Evolutionary conservation across 2,888 invertebrate genomes (phyloP).

Genomic region (Cinara cedri): DNA sequence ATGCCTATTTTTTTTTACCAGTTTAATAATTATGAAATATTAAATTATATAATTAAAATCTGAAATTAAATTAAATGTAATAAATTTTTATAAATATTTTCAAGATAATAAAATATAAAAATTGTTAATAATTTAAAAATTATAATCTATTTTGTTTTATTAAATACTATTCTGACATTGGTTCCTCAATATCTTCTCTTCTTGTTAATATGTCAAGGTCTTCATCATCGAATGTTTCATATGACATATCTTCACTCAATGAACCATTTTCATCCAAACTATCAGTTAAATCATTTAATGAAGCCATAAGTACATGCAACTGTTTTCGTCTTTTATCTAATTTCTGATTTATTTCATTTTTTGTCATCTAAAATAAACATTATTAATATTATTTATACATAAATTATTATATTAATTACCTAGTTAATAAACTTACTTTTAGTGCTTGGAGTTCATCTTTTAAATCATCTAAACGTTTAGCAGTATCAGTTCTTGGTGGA

Average conservation of each 20-base stretch:
- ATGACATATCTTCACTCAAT: conserved; percentile 66
- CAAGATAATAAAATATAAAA: neutral
- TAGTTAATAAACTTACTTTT: conserved; percentile 62
- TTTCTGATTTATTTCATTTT: conserved; percentile 76
- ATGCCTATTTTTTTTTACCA: neutral
- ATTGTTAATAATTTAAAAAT: conserved; percentile 1
- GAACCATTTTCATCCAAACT: conserved; percentile 77
- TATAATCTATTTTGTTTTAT: neutral
- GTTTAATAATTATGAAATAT: neutral
- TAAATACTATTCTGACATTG: conserved; percentile 45
- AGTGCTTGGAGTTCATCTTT: conserved; percentile 76
- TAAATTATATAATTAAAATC: neutral
- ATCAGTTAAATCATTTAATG: conserved; percentile 83
- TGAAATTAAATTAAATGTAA: neutral
- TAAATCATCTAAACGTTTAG: conserved; percentile 71
- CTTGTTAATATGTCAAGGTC: conserved; percentile 61
- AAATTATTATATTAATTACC: neutral
- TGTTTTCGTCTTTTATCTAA: conserved; percentile 85
- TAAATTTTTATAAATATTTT: neutral
- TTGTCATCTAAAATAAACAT: conserved; percentile 64
- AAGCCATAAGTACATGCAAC: conserved; percentile 85
- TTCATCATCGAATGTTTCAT: conserved; percentile 64
- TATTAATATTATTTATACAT: conserved; percentile 9
- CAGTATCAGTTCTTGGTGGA: conserved; percentile 83
- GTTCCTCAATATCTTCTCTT: conserved; percentile 55